Base-by-base conservation (phyloP, 2,113 vertebrate genomes). In the Antechinus flavipes region DNA sequence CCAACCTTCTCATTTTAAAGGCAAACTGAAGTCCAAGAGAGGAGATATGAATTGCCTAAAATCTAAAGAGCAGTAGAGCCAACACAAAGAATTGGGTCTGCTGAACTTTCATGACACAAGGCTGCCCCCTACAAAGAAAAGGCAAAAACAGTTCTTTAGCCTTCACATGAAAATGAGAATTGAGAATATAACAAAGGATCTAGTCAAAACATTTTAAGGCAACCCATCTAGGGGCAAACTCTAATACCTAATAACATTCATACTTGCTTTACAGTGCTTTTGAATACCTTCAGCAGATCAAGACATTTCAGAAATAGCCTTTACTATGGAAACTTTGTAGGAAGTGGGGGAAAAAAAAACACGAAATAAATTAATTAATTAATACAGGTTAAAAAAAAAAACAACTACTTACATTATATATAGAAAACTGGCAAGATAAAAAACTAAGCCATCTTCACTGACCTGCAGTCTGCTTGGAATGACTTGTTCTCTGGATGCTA, bases 361-460 rank as follows among this genome's bases (percentile, higher is more conserved):
- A 98, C 95, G 97, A 98, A 98, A 96, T 93, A 93, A 96, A 97
- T 93, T 91, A 96, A 23, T 84, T 84, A 98, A 97, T 52, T 61
- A 96, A 93, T 84, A 94, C 89, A 93, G 47, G 10, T 61, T 68
- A 68, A 68, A 68, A 84, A 76, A 95, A 97, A 98, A 97, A 98
- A 95, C 68, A 92, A 9, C 50, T 9, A 52, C 94, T 98, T 98
- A 98, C 49, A 68, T 97, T 58, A 89, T 91, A 98, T 58, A 89
- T 90, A 98, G 97, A 2, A 95, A 97, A 96, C 94, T 95, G 96
- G 96, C 58, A 96, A 97, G 94, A 96, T 96, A 91, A 49, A 95
- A 97, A 76, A 97, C 96, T 94, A 96, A 97, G 94, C 93, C 55
- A 94, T 61, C 55, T 94, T 95, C 2, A 0, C 23, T 97, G 96